These are phyloP conservation scores for Plectropomus leopardus DNA, from an alignment of 2,113 vertebrate genomes.

Conservation along the genomic window DNA sequence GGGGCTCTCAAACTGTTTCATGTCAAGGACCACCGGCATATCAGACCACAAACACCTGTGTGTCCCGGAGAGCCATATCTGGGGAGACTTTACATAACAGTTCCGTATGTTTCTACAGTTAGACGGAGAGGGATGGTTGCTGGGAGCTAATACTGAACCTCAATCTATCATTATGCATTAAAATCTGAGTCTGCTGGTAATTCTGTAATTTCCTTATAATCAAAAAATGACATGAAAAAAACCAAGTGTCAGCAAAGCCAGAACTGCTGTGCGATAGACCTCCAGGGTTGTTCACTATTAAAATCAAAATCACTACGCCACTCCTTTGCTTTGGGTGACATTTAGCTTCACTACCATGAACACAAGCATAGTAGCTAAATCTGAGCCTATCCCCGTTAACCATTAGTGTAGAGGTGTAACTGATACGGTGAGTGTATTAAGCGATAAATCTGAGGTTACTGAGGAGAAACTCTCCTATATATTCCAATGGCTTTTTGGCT, in stretches of 20 bases:
- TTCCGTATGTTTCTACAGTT: conserved; percentile 13
- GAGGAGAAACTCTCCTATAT: no score
- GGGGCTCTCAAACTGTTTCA: neutral
- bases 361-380: no score
- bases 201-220: neutral
- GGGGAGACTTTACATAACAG: conserved; percentile 20
- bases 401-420: no score
- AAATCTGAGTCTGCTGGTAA: neutral
- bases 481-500: no score
- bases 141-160: neutral
- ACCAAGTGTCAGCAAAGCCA: neutral
- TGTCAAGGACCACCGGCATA: conserved; percentile 38
- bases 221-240: neutral
- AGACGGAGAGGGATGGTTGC: neutral
- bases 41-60: conserved; percentile 11
- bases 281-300: neutral
- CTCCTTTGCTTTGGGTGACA: neutral
- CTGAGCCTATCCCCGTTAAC: no score
- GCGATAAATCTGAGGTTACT: no score
- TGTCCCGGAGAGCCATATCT: conserved; percentile 19
- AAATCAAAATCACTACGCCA: neutral
- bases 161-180: neutral
- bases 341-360: no score
- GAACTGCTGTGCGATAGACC: neutral
- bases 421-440: no score